These are phyloP conservation scores for Autographa pulchrina DNA, from an alignment of 2,888 invertebrate species.

Conservation along the genomic window DNA sequence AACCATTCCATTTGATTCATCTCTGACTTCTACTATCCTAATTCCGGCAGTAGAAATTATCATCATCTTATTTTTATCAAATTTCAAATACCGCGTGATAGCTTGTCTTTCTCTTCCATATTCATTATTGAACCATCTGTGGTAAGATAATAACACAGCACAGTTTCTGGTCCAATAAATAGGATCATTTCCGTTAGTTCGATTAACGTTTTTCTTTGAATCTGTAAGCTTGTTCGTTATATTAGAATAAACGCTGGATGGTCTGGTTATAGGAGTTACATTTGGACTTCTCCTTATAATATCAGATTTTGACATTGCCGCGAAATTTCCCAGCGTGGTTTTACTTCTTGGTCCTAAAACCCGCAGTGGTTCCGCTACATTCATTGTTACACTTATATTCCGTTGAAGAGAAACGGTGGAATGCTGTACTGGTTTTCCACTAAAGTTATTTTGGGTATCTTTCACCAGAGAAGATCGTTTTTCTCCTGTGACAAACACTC, in stretches of 20 bases:
- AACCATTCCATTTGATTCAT: slow-evolving; percentile 90
- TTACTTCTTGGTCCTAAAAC: slow-evolving; percentile 87
- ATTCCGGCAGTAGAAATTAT: slow-evolving; percentile 91
- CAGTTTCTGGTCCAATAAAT: slow-evolving; percentile 91
- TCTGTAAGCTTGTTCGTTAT: slow-evolving; percentile 84
- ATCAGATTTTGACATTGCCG: slow-evolving; percentile 84
- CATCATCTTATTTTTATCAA: slow-evolving; percentile 89
- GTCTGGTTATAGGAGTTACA: slow-evolving; percentile 87
- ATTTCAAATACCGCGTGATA: slow-evolving; percentile 86
- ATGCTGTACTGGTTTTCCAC: slow-evolving; percentile 90
- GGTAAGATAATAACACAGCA: slow-evolving; percentile 91
- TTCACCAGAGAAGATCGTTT: slow-evolving; percentile 81
- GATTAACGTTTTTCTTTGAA: slow-evolving; percentile 82
- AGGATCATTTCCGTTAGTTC: slow-evolving; percentile 86
- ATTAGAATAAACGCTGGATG: slow-evolving; percentile 86
- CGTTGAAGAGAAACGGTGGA: slow-evolving; percentile 90
- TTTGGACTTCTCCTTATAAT: slow-evolving; percentile 85
- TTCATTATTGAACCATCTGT: slow-evolving; percentile 90
- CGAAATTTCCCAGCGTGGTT: slow-evolving; percentile 87
- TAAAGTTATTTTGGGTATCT: slow-evolving; percentile 90
- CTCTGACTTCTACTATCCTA: slow-evolving; percentile 91
- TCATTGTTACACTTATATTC: slow-evolving; percentile 90
- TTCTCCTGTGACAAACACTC: slow-evolving; percentile 92
- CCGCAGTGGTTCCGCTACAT: slow-evolving; percentile 88
- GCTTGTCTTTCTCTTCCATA: slow-evolving; percentile 88